Conservation (phyloP, 1,140 invertebrate genomes). For the Tigriopus japonicus region DNA sequence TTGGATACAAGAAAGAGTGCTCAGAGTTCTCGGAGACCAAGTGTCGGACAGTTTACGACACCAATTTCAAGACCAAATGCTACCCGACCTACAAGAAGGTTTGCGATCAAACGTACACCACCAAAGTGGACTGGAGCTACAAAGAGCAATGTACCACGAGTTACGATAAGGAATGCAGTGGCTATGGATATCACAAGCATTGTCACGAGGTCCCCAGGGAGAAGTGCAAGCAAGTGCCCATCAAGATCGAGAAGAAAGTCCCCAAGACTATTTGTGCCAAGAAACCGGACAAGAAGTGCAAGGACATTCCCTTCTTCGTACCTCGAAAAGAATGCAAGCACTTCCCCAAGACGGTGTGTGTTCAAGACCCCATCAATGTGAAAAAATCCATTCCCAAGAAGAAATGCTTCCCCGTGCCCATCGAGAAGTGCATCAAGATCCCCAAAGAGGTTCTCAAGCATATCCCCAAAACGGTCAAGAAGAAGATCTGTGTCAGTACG, state of each 20-base stretch:
- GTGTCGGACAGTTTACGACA: slow-evolving; percentile 13
- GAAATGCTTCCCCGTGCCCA: slow-evolving; percentile 5
- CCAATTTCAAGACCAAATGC: slow-evolving; percentile 5
- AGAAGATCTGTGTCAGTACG: slow-evolving; percentile 10
- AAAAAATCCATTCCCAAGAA: slow-evolving; percentile 11
- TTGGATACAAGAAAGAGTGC: slow-evolving; percentile 13
- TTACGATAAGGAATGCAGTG: slow-evolving; percentile 11
- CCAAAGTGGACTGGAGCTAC: slow-evolving; percentile 11
- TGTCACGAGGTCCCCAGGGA: slow-evolving; percentile 7
- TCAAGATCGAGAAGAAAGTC: slow-evolving; percentile 10
- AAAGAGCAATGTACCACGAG: slow-evolving; percentile 10
- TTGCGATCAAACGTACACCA: slow-evolving; percentile 3
- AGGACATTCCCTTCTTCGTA: slow-evolving; percentile 11
- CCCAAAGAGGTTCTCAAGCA: slow-evolving; percentile 10
- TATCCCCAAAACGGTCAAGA: slow-evolving; percentile 9
- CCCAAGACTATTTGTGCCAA: slow-evolving; percentile 11
- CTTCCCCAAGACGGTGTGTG: slow-evolving; percentile 12
- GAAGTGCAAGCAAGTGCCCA: slow-evolving; percentile 3
- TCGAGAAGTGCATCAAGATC: slow-evolving; percentile 11
- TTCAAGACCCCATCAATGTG: slow-evolving; percentile 9
- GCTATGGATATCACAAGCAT: slow-evolving; percentile 13
- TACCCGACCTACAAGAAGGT: slow-evolving; percentile 3
- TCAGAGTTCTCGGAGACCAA: slow-evolving; percentile 7
- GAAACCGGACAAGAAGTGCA: slow-evolving; percentile 13
- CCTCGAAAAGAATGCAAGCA: slow-evolving; percentile 14